These are phyloP conservation scores for Eulemur macaco DNA, from an alignment of 2,113 vertebrate genomes.

Conservation along the genomic window DNA sequence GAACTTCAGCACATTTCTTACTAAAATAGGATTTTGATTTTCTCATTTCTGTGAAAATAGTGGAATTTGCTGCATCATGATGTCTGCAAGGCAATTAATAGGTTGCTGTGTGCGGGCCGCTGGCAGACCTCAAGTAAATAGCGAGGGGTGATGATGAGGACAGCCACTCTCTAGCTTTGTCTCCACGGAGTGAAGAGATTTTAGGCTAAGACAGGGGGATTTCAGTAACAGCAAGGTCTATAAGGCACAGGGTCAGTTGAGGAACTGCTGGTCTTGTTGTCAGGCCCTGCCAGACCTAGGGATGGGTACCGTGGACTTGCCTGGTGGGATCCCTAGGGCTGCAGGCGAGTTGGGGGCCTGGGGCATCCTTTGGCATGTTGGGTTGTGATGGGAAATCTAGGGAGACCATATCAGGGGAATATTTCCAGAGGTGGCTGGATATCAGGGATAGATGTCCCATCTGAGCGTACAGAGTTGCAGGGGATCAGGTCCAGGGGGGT, in stretches of 20 bases:
- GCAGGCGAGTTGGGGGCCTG: fast-evolving
- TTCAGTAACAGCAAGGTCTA: background rate
- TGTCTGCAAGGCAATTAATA: background rate
- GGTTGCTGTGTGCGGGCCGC: background rate
- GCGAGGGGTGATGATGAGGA: background rate
- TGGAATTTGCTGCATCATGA: constrained; percentile 21
- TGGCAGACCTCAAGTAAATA: background rate
- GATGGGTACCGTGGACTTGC: background rate
- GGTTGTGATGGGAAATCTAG: background rate
- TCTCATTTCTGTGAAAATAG: background rate
- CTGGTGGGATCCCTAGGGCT: background rate
- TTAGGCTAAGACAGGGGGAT: background rate
- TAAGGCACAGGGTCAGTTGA: background rate
- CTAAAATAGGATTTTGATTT: background rate
- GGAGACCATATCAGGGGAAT: background rate
- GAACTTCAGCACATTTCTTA: background rate
- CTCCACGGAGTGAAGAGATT: background rate
- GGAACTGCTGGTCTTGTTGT: background rate
- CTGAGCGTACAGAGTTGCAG: background rate
- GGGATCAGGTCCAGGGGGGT: background rate
- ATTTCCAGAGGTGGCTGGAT: background rate
- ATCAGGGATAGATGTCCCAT: background rate
- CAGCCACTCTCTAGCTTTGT: background rate
- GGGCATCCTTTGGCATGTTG: fast-evolving
- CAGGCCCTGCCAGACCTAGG: background rate